Conservation (phyloP, 2,113 vertebrate genomes). For the Oreocharis arfaki region DNA sequence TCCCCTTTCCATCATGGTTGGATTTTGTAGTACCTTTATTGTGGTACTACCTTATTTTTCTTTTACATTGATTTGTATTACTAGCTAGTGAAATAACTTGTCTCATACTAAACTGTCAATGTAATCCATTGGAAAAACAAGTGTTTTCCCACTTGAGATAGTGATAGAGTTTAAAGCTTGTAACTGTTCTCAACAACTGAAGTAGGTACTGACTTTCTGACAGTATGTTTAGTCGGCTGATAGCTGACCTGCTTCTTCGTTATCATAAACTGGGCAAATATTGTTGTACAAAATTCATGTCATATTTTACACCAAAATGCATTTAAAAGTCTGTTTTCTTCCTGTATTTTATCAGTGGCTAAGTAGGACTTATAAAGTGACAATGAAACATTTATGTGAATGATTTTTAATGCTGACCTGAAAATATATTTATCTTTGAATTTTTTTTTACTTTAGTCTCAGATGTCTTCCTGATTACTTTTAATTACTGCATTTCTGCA, state of each 20-base stretch:
- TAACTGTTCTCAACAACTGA: background rate
- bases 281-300: background rate
- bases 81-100: background rate
- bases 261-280: background rate
- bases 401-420: background rate
- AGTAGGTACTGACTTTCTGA: background rate
- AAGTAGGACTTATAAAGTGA: background rate
- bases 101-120: background rate
- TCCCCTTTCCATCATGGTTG: accelerated
- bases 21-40: background rate
- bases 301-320: background rate
- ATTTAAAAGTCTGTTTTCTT: background rate
- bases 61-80: background rate
- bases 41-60: background rate
- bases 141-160: background rate
- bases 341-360: background rate
- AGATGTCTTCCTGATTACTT: background rate
- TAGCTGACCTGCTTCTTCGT: background rate
- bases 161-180: background rate
- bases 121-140: background rate
- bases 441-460: background rate
- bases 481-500: background rate
- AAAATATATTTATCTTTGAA: background rate
- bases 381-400: background rate
- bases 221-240: background rate